Evolutionary conservation across 2,888 invertebrate species (phyloP).

Genomic region (Malthinus flaveolus): DNA sequence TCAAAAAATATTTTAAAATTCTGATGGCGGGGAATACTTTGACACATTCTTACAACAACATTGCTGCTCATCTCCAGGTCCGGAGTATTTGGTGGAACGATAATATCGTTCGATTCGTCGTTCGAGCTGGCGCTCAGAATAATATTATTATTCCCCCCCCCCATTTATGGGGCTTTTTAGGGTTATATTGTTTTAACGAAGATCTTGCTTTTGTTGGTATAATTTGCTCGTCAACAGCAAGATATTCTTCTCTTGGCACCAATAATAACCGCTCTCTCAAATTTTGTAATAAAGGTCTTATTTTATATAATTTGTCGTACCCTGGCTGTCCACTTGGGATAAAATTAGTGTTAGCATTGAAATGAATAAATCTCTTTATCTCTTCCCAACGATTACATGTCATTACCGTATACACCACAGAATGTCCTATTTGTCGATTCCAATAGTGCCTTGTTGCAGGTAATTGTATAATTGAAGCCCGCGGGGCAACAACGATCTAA

Average conservation of each 20-base stretch:
- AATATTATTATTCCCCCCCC: no score
- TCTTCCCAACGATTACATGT: conserved; percentile 34
- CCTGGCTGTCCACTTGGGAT: conserved; percentile 22
- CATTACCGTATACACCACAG: conserved; percentile 20
- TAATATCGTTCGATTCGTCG: no score
- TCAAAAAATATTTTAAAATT: no score
- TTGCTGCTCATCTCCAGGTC: no score
- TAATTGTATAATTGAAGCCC: conserved; percentile 26
- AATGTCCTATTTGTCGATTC: not conserved
- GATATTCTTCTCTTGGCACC: conserved; percentile 41
- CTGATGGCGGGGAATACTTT: no score
- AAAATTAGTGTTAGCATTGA: conserved; percentile 21
- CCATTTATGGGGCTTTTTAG: conserved; percentile 34
- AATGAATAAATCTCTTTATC: conserved; percentile 31
- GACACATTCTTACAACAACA: no score
- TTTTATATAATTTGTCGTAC: conserved; percentile 40
- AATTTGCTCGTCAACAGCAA: conserved; percentile 45
- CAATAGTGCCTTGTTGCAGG: conserved; percentile 21
- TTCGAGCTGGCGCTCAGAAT: no score
- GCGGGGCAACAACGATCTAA: no score
- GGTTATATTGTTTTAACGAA: conserved; percentile 43
- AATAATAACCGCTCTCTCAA: conserved; percentile 20
- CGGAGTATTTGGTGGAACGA: no score
- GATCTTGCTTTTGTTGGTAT: conserved; percentile 43
- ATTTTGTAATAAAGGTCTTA: conserved; percentile 32